Percentiles rank a stretch among this genome's conserved stretches.
These are phyloP conservation scores for Theonella swinhoei DNA, from an alignment of 37 sponge, comb jelly and placozoan genomes.

Conservation along the genomic window DNA sequence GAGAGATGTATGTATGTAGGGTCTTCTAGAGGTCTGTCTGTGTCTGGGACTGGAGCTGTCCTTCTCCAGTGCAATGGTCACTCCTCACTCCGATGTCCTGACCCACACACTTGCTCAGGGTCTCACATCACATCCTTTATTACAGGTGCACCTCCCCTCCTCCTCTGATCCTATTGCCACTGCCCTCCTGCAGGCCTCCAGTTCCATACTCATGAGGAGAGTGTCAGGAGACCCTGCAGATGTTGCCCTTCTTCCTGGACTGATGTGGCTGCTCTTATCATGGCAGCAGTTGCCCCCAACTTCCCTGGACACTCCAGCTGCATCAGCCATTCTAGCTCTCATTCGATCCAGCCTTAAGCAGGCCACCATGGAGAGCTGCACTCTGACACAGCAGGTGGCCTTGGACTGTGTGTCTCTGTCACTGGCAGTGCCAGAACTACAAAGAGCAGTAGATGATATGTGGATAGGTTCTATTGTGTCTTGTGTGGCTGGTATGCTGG, in stretches of 20 bases:
- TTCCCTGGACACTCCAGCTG: constrained; percentile 2
- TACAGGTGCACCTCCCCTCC: too few species aligned
- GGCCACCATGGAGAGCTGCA: neutral
- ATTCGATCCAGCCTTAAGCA: neutral
- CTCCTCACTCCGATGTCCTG: neutral
- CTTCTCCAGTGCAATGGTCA: too few species aligned
- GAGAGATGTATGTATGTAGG: neutral
- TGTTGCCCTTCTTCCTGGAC: neutral
- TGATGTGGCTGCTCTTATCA: constrained; percentile 21
- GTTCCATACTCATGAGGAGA: neutral
- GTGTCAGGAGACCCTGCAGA: neutral
- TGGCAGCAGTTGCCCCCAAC: constrained; percentile 19
- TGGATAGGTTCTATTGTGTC: neutral
- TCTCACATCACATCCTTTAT: too few species aligned
- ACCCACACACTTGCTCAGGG: too few species aligned
- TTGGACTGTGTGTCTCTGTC: constrained; percentile 56
- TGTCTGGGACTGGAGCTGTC: neutral
- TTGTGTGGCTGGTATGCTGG: neutral
- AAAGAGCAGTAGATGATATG: neutral
- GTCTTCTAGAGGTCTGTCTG: neutral
- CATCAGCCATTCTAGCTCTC: neutral
- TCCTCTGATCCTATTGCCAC: too few species aligned
- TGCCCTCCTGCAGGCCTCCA: neutral
- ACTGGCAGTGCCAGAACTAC: neutral
- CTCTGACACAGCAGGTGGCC: constrained; percentile 6